These are phyloP conservation scores for Patiria pectinifera DNA, from an alignment of 53 echinoderm and acorn worm species.

Conservation along the genomic window DNA sequence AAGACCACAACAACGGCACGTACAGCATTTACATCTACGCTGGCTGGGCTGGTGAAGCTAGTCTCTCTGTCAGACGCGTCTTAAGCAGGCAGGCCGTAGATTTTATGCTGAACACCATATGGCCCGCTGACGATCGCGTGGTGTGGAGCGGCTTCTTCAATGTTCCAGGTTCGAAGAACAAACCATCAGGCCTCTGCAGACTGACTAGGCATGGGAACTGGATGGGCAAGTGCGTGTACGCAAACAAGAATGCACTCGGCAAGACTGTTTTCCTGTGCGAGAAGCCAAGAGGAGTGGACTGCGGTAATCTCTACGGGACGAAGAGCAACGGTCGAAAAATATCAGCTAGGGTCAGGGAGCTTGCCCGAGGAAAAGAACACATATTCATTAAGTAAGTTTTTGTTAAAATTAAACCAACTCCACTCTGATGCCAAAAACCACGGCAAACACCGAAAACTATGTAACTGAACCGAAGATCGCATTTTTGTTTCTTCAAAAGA, in stretches of 20 bases:
- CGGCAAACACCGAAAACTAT: too few species aligned
- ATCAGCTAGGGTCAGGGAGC: not conserved
- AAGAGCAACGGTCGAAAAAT: not conserved
- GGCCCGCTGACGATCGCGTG: constrained; percentile 13
- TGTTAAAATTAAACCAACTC: not conserved
- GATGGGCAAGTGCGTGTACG: constrained; percentile 43
- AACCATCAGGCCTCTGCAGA: constrained; percentile 17
- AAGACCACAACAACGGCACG: constrained; percentile 75
- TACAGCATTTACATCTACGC: constrained; percentile 70
- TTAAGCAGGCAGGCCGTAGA: constrained; percentile 59
- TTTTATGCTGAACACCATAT: constrained; percentile 27
- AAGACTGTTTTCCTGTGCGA: constrained; percentile 57
- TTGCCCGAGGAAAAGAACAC: not conserved
- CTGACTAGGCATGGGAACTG: constrained; percentile 4
- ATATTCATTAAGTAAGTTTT: not conserved
- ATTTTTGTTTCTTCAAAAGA: too few species aligned
- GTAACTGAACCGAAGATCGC: too few species aligned
- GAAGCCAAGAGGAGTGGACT: constrained; percentile 20
- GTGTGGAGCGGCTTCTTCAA: constrained; percentile 29
- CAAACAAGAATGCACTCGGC: constrained; percentile 40
- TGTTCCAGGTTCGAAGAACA: not conserved
- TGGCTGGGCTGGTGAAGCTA: constrained; percentile 67
- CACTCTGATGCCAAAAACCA: too few species aligned
- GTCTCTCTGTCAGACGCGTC: constrained; percentile 47
- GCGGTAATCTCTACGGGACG: constrained; percentile 4